These are phyloP conservation scores for Aphelenchoides avenae DNA, from an alignment of 1,140 invertebrate species.

Conservation along the genomic window DNA sequence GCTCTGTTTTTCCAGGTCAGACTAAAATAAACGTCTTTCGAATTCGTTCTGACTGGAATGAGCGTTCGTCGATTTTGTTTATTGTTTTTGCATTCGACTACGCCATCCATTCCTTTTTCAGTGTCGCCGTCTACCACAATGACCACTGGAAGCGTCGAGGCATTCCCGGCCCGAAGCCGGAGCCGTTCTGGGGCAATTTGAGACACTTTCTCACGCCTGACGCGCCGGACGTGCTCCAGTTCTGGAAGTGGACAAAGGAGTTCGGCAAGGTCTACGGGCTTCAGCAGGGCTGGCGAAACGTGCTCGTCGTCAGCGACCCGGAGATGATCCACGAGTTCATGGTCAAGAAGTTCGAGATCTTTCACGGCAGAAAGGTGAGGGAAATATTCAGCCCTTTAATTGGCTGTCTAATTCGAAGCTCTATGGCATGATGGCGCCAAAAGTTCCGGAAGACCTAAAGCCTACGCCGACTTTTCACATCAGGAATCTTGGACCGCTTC, in stretches of 20 bases:
- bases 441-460: neutral
- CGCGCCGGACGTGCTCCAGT: conserved; percentile 15
- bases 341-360: conserved; percentile 62
- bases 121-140: conserved; percentile 20
- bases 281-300: conserved; percentile 48
- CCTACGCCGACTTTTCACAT: conserved; percentile 18
- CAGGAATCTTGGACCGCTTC: neutral
- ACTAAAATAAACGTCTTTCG: too few species aligned
- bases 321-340: conserved; percentile 61
- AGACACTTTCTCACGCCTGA: conserved; percentile 47
- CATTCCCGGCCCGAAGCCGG: conserved; percentile 59
- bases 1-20: too few species aligned
- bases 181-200: conserved; percentile 60
- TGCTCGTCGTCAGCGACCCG: conserved; percentile 61
- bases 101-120: conserved; percentile 19
- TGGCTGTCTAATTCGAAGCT: neutral
- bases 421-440: neutral
- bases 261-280: conserved; percentile 62
- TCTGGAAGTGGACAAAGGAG: conserved; percentile 58
- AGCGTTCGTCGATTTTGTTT: too few species aligned
- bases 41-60: too few species aligned
- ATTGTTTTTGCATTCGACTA: too few species aligned
- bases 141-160: conserved; percentile 53
- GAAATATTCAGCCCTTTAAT: conserved; percentile 3
- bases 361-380: conserved; percentile 58